A percentile compares a stretch with the other conserved stretches of the same genome.
Conservation (phyloP, 2,113 vertebrate genomes). For the Trochalopteron elliotii region DNA sequence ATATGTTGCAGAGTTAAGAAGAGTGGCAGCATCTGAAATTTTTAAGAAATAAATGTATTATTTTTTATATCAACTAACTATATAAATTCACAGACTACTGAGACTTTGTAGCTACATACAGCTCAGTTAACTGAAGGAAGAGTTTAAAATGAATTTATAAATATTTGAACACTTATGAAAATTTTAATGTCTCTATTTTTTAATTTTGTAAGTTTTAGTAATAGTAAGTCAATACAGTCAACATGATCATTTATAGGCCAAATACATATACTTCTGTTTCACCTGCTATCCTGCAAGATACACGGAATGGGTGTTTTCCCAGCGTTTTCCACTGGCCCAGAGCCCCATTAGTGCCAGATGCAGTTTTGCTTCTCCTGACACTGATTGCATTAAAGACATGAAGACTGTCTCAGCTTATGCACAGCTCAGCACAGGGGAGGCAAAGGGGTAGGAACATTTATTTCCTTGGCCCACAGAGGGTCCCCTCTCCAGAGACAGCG, state of each 20-base stretch:
- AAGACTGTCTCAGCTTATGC: background rate
- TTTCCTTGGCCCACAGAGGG: fast-evolving
- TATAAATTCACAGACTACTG: background rate
- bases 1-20: background rate
- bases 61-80: background rate
- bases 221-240: background rate
- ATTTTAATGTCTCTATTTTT: background rate
- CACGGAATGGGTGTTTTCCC: background rate
- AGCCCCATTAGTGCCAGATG: background rate
- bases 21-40: background rate
- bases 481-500: background rate
- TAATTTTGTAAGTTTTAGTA: background rate
- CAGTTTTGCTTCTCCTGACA: background rate
- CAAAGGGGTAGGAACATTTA: background rate
- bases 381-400: background rate
- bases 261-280: background rate
- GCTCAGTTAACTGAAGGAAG: background rate
- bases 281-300: background rate
- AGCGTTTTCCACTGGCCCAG: background rate
- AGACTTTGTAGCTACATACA: background rate
- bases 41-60: background rate
- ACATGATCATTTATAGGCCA: background rate
- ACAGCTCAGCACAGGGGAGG: background rate
- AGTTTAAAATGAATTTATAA: background rate
- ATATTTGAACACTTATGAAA: background rate